Evolutionary conservation across 2,888 invertebrate genomes (phyloP).

Genomic region (Cephus pulcher): DNA sequence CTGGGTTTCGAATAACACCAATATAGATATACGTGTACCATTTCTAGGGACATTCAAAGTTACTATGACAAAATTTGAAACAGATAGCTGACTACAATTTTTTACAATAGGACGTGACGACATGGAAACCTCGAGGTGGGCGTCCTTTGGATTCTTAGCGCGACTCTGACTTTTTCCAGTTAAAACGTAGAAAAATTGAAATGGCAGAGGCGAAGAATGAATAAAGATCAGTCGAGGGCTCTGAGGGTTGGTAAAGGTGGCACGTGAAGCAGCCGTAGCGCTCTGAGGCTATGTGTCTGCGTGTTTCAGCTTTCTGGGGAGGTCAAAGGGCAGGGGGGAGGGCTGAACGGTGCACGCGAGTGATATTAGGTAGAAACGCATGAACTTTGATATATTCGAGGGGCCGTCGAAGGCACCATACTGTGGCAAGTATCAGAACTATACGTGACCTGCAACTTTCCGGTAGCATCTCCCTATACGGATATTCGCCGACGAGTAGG

Average conservation of each 20-base stretch:
- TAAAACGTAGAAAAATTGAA: slow-evolving; percentile 63
- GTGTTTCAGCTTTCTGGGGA: slow-evolving; percentile 10
- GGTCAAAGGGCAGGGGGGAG: slow-evolving; percentile 21
- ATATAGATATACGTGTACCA: neutral
- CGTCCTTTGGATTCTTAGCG: slow-evolving; percentile 34
- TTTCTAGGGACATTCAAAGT: neutral
- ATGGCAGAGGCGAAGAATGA: slow-evolving; percentile 63
- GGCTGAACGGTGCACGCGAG: slow-evolving; percentile 43
- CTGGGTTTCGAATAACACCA: neutral
- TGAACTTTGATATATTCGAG: slow-evolving; percentile 66
- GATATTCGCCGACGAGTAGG: slow-evolving; percentile 22
- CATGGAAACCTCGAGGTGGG: neutral
- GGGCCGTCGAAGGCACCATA: slow-evolving; percentile 54
- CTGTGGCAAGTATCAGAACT: slow-evolving; percentile 64
- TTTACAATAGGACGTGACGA: neutral
- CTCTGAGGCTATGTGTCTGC: neutral
- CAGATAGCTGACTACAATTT: neutral
- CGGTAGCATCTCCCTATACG: slow-evolving; percentile 40
- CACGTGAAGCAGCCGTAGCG: slow-evolving; percentile 45
- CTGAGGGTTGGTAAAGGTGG: slow-evolving; percentile 22
- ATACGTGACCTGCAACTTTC: slow-evolving; percentile 65
- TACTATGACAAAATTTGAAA: neutral
- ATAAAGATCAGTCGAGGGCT: slow-evolving; percentile 56
- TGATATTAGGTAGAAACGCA: slow-evolving; percentile 65
- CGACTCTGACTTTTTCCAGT: slow-evolving; percentile 42